Percentiles rank a stretch among this genome's conserved stretches.
Evolutionary conservation across 2,797 vertebrate species (phyloP).

Genomic region (Galaxias olidus): DNA sequence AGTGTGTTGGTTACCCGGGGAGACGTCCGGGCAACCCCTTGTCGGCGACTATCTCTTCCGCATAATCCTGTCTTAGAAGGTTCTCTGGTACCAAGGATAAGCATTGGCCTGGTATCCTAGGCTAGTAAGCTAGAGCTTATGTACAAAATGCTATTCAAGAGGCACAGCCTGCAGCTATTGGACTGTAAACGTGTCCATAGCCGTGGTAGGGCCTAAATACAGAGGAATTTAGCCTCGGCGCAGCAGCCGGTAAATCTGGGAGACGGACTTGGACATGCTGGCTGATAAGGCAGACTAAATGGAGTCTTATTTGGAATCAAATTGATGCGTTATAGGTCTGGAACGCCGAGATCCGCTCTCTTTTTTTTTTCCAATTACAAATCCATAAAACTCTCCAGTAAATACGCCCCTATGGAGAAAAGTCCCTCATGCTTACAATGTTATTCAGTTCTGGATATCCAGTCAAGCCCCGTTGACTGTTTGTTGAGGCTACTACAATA

Average conservation of each 20-base stretch:
- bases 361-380: slow-evolving; percentile 70
- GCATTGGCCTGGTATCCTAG: slow-evolving; percentile 81
- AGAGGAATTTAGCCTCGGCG: slow-evolving; percentile 66
- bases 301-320: slow-evolving; percentile 76
- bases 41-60: slow-evolving; percentile 86
- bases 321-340: slow-evolving; percentile 72
- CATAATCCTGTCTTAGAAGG: slow-evolving; percentile 96
- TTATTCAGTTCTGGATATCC: not conserved
- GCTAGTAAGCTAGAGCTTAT: slow-evolving; percentile 84
- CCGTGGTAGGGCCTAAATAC: slow-evolving; percentile 78
- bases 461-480: too few relatives aligned
- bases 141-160: slow-evolving; percentile 83
- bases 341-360: slow-evolving; percentile 70
- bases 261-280: slow-evolving; percentile 75
- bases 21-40: slow-evolving; percentile 86
- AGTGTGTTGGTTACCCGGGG: slow-evolving; percentile 80
- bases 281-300: slow-evolving; percentile 71
- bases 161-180: slow-evolving; percentile 85
- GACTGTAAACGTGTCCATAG: slow-evolving; percentile 76
- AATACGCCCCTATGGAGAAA: slow-evolving; percentile 63
- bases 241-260: slow-evolving; percentile 76
- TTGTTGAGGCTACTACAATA: too few relatives aligned
- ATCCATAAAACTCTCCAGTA: slow-evolving; percentile 70
- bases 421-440: not conserved
- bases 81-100: slow-evolving; percentile 97